Conservation (phyloP, 2,113 vertebrate genomes). For the Lota lota region DNA sequence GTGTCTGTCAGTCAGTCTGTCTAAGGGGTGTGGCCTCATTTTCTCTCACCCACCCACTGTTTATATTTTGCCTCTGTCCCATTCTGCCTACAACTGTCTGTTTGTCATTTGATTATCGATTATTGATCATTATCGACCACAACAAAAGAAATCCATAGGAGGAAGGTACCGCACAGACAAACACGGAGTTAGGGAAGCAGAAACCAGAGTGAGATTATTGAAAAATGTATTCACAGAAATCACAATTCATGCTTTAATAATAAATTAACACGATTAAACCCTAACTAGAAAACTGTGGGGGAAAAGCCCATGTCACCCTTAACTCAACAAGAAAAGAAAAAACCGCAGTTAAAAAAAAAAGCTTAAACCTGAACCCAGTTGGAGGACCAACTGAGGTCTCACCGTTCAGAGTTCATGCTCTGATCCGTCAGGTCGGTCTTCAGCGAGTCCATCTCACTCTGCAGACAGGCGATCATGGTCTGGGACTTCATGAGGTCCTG, state of each 20-base stretch:
- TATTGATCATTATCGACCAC: not conserved
- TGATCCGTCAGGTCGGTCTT: constrained; percentile 93
- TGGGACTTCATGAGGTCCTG: constrained; percentile 92
- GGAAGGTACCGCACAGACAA: too few relatives aligned
- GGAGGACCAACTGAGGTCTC: constrained; percentile 6
- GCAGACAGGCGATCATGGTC: constrained; percentile 88
- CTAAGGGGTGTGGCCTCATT: constrained; percentile 1
- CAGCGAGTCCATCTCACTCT: constrained; percentile 89
- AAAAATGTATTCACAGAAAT: not conserved
- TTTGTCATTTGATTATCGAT: not conserved
- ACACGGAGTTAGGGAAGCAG: not conserved
- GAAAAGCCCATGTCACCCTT: too few relatives aligned
- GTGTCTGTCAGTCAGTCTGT: constrained; percentile 6
- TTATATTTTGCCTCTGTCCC: not conserved
- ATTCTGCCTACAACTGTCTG: not conserved
- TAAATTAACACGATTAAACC: not conserved
- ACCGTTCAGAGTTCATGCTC: constrained; percentile 88
- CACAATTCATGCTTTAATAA: not conserved
- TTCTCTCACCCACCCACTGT: constrained; percentile 7
- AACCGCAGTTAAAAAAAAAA: not conserved
- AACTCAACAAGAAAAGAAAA: not conserved
- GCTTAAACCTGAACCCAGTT: not conserved
- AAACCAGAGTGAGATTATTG: not conserved
- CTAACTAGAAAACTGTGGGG: not conserved
- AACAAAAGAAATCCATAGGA: too few relatives aligned